A percentile compares a stretch with the other conserved stretches of the same genome.
Conservation (phyloP, 2,888 invertebrate genomes). For the Neoascia interrupta region DNA sequence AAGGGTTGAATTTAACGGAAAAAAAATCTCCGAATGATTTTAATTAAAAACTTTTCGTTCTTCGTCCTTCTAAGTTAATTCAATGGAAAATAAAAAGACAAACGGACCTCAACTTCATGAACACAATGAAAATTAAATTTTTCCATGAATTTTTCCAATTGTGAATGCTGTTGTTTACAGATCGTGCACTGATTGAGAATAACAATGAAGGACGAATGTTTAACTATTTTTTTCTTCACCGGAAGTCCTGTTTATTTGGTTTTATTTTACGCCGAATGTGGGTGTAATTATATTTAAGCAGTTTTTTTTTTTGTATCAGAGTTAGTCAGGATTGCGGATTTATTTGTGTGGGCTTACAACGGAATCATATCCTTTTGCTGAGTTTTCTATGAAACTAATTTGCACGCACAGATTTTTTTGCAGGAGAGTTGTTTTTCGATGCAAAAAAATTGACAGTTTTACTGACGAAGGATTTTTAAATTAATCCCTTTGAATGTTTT, state of each 20-base stretch:
- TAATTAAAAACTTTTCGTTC: constrained; percentile 41
- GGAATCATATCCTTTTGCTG: background rate
- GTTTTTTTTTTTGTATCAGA: background rate
- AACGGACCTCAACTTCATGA: background rate
- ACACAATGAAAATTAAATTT: constrained; percentile 27
- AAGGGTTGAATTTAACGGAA: no score
- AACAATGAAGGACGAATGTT: background rate
- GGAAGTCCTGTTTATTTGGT: no score
- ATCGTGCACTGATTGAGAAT: constrained; percentile 22
- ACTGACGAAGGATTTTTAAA: constrained; percentile 11
- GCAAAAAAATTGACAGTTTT: background rate
- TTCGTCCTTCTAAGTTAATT: constrained; percentile 9
- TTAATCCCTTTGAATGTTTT: background rate
- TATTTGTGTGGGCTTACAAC: no score
- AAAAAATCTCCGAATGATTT: constrained; percentile 23
- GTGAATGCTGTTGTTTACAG: constrained; percentile 12
- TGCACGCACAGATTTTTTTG: no score
- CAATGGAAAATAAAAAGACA: no score
- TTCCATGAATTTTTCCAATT: constrained; percentile 15
- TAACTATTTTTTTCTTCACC: no score
- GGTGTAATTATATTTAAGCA: constrained; percentile 4
- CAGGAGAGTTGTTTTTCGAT: no score
- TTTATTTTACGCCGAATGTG: constrained; percentile 9
- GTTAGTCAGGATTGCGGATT: no score
- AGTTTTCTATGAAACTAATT: background rate